Conservation (phyloP, 2,888 invertebrate species). For the Encarsia formosa region DNA sequence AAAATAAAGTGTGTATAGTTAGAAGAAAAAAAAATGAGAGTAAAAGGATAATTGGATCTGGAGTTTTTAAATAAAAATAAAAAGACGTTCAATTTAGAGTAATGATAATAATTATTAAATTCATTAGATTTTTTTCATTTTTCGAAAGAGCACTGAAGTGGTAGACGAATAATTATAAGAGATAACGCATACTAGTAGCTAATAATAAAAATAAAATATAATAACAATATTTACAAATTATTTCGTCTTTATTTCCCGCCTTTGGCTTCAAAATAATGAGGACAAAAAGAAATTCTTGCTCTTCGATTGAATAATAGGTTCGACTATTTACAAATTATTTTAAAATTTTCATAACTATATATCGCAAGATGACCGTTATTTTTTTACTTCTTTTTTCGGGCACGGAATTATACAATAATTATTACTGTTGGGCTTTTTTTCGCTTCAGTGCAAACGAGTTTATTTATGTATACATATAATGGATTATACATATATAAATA, state of each 20-base stretch:
- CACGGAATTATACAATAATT: neutral
- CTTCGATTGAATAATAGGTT: slow-evolving; percentile 11
- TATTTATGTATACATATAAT: slow-evolving; percentile 17
- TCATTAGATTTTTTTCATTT: slow-evolving; percentile 1
- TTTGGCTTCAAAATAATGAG: slow-evolving; percentile 10
- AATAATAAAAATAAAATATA: slow-evolving; percentile 24
- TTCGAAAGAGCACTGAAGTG: slow-evolving; percentile 25
- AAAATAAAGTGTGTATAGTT: neutral
- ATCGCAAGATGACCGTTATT: neutral
- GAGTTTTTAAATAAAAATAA: slow-evolving; percentile 5
- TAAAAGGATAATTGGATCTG: neutral
- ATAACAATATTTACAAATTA: slow-evolving; percentile 9
- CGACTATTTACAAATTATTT: slow-evolving; percentile 16
- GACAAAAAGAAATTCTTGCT: slow-evolving; percentile 5
- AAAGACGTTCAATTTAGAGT: slow-evolving; percentile 20
- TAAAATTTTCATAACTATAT: neutral
- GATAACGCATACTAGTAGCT: slow-evolving; percentile 19
- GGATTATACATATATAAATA: slow-evolving; percentile 5
- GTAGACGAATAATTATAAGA: slow-evolving; percentile 19
- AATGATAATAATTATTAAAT: slow-evolving; percentile 27
- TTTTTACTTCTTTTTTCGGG: slow-evolving; percentile 4
- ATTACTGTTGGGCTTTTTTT: neutral
- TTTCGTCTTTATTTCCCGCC: slow-evolving; percentile 5
- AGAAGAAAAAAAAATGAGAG: neutral
- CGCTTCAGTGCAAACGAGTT: neutral